phyloP scores from a whole-genome alignment of 2,113 vertebrate genomes.

The Peucedramus taeniatus region DNA sequence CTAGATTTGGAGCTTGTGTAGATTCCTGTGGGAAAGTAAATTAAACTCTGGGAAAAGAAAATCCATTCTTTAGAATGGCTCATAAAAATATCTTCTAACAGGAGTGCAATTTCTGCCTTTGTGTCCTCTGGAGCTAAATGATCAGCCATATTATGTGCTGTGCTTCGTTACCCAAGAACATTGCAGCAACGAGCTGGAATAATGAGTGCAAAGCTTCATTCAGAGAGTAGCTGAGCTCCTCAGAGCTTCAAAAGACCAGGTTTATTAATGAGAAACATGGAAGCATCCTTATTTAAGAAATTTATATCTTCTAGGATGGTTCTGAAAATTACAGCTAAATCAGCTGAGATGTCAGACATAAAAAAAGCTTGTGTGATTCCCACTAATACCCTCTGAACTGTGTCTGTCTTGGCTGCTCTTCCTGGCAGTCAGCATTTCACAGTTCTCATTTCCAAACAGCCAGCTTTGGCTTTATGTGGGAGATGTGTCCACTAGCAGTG shows the following conservation, averaged over 20 bases:
- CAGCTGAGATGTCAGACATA: neutral
- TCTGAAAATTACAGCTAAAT: neutral
- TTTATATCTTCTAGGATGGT: neutral
- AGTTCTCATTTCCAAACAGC: neutral
- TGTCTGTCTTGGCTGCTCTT: neutral
- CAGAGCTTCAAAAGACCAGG: neutral
- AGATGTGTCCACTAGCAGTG: neutral
- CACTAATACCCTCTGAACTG: neutral
- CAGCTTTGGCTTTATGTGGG: neutral
- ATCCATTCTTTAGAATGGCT: neutral
- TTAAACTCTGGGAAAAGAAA: neutral
- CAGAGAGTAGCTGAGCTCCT: neutral
- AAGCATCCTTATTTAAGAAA: neutral
- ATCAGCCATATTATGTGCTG: neutral
- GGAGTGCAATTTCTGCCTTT: neutral
- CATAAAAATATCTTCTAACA: neutral
- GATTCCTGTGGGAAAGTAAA: neutral
- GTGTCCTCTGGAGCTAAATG: neutral
- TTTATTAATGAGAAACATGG: neutral
- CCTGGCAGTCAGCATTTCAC: neutral
- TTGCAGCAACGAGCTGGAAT: neutral
- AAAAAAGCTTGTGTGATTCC: neutral
- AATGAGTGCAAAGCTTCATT: neutral
- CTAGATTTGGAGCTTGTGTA: neutral
- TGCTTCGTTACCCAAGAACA: conserved; percentile 24